Percentiles rank a stretch among this genome's conserved stretches.
phyloP scores from a whole-genome alignment of 2,113 vertebrate species.

The Onychostruthus taczanowskii region DNA sequence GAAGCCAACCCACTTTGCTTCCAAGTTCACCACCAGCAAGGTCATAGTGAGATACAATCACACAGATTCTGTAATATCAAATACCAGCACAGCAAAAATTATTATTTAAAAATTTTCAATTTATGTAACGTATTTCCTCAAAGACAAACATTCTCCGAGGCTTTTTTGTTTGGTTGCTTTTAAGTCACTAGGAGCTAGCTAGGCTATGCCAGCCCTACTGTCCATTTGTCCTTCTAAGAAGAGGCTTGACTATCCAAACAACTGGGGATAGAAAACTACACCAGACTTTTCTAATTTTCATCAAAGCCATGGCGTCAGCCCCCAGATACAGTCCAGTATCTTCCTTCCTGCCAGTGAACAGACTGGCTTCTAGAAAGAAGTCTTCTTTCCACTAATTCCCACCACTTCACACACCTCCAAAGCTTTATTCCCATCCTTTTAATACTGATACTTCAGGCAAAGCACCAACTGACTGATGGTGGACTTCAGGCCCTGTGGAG shows the following conservation, averaged over 20 bases:
- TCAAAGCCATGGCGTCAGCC: background rate
- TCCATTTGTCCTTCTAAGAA: background rate
- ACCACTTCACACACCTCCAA: background rate
- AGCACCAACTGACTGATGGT: background rate
- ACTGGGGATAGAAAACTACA: background rate
- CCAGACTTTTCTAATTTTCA: background rate
- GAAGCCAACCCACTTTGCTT: background rate
- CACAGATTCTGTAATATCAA: background rate
- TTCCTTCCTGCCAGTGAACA: background rate
- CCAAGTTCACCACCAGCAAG: background rate
- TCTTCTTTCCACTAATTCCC: background rate
- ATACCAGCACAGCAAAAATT: background rate
- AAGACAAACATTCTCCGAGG: background rate
- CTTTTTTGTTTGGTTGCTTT: background rate
- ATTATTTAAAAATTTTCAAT: too few relatives aligned
- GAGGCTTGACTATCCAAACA: background rate
- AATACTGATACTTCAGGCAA: background rate
- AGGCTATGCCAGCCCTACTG: background rate
- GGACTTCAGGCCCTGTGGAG: background rate
- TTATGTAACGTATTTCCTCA: background rate
- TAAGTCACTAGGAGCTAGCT: background rate
- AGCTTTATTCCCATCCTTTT: background rate
- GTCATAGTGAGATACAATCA: background rate
- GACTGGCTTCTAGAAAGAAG: background rate
- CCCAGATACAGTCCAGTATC: background rate